phyloP scores from a whole-genome alignment of 2,888 invertebrate species.

The Nomada ruficornis region DNA sequence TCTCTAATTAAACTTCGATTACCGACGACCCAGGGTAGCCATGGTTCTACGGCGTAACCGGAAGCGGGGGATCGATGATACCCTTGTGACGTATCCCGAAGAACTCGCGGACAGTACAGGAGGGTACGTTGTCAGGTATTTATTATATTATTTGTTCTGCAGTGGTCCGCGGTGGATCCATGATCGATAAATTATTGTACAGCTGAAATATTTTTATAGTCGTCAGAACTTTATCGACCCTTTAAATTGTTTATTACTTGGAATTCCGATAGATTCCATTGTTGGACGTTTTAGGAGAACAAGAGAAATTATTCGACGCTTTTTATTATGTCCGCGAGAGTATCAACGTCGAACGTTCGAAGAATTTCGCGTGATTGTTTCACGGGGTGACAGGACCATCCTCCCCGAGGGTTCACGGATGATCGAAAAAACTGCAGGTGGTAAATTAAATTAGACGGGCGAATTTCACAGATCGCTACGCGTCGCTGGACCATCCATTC shows the following conservation, averaged over 20 bases:
- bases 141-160: no score
- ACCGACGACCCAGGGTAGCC: background rate
- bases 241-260: background rate
- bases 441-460: slow-evolving; percentile 58
- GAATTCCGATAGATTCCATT: background rate
- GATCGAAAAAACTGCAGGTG: slow-evolving; percentile 41
- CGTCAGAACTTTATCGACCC: no score
- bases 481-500: slow-evolving; percentile 5
- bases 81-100: background rate
- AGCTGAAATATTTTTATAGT: no score
- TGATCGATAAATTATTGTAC: no score
- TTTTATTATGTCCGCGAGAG: slow-evolving; percentile 15
- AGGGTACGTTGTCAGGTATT: no score
- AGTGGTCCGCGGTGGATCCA: no score
- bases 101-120: background rate
- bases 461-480: slow-evolving; percentile 57
- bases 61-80: background rate
- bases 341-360: slow-evolving; percentile 27
- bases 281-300: background rate
- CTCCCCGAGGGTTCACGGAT: slow-evolving; percentile 37
- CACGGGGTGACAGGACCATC: slow-evolving; percentile 24
- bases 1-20: slow-evolving; percentile 41
- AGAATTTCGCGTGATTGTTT: slow-evolving; percentile 25
- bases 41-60: background rate
- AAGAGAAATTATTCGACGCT: slow-evolving; percentile 4